Base-by-base conservation (phyloP, 2,888 invertebrate species). In the Thereva nobilitata region DNA sequence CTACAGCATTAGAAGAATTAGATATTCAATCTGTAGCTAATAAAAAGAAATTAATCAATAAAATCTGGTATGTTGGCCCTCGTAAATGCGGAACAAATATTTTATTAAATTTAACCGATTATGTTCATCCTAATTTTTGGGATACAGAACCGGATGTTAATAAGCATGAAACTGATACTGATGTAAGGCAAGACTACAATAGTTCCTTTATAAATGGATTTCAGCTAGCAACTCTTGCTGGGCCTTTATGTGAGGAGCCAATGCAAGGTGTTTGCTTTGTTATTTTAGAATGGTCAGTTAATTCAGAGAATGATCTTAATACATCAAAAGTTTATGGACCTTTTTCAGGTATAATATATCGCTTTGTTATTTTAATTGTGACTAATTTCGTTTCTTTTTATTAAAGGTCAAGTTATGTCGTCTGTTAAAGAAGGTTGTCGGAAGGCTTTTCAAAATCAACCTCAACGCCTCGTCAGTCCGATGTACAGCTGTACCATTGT, bases 211-310 rank as follows among this genome's bases (percentile, higher is more conserved):
- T 93, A 4, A 93, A 91, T 80, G 95, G 93, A 6, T 89, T 95
- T 80, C 91, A 94, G 84, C 80, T 95, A 79, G 92, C 93, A 5
- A 87, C 94, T 37, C 80, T 91, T 64, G 88, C 93, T 49, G 99
- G 99, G 0, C 98, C 98, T 0, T 79, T 99, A 52, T 99, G 98
- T 81, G 96, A 97, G 75, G 99, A 99, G 77, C 96, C 97, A 2
- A 89, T 99, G 89, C 91, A 91, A 83, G 97, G 97, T 1, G 95
- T 97, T 1, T 93, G 91, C 12, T 96, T 97, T 82, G 84, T 92
- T 64, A 86, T 98, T 1, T 91, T 93, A 74, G 90, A 92, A 72
- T 97, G 95, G 92, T 84, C 82, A 0, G 77, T 90, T 45, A 83
- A 84, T 45, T 76, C 78, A 55, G 75, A 74, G 8, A 81, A 79